Evolutionary conservation across 2,113 vertebrate genomes (phyloP).

Genomic region (Corapipo altera): DNA sequence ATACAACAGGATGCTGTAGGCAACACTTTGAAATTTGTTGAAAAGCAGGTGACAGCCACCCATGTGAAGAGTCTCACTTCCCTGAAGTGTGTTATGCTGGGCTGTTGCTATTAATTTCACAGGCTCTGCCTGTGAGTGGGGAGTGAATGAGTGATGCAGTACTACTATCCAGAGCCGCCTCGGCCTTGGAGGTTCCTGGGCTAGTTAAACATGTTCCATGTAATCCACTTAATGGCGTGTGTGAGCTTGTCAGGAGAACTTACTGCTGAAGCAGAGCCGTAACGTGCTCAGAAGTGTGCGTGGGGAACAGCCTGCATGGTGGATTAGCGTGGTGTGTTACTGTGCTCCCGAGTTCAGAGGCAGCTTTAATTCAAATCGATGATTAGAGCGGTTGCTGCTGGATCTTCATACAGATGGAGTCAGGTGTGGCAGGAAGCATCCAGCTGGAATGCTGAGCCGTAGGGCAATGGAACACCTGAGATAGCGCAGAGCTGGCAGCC

Average conservation of each 20-base stretch:
- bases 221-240: constrained; percentile 60
- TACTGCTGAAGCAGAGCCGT: constrained; percentile 2
- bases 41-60: constrained; percentile 63
- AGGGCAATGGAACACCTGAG: fast-evolving
- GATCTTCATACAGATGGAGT: neutral
- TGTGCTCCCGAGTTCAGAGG: neutral
- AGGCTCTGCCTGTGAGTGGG: neutral
- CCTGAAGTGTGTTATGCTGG: neutral
- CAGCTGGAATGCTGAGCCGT: neutral
- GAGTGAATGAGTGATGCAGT: neutral
- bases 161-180: neutral
- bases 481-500: neutral
- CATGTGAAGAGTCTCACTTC: constrained; percentile 27
- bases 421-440: neutral
- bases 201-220: constrained; percentile 37
- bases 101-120: constrained; percentile 45
- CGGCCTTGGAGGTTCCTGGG: constrained; percentile 13
- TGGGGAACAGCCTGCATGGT: neutral
- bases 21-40: constrained; percentile 54
- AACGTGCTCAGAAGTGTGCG: neutral
- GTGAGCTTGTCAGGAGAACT: constrained; percentile 56
- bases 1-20: constrained; percentile 31
- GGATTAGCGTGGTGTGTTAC: neutral
- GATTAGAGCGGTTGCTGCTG: neutral
- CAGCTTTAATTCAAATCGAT: neutral